Percentiles rank a stretch among this genome's conserved stretches.
These are phyloP conservation scores for Malurus splendens DNA, from an alignment of 2,797 vertebrate genomes.

Conservation along the genomic window DNA sequence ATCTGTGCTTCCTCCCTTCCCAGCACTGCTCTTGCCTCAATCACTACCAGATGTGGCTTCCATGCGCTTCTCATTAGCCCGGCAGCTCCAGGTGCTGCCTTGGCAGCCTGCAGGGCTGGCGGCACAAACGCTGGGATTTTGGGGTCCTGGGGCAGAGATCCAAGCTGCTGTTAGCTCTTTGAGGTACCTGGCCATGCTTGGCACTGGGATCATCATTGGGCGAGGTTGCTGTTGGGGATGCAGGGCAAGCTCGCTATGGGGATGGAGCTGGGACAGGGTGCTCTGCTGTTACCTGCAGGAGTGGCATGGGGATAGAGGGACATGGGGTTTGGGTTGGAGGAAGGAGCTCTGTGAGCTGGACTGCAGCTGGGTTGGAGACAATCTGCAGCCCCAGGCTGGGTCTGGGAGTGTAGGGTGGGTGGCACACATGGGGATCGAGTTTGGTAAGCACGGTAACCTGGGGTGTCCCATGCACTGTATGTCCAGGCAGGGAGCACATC, in stretches of 20 bases:
- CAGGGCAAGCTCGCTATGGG: accelerated
- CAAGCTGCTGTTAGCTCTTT: accelerated
- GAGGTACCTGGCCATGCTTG: background rate
- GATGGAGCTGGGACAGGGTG: background rate
- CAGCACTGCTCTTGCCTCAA: constrained; percentile 83
- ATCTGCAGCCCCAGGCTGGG: background rate
- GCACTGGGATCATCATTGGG: accelerated
- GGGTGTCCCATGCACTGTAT: background rate
- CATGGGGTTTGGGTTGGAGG: no score
- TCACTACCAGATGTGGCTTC: constrained; percentile 94
- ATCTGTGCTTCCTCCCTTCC: constrained; percentile 87
- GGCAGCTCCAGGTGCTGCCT: constrained; percentile 66
- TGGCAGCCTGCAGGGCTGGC: constrained; percentile 71
- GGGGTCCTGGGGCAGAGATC: constrained; percentile 51
- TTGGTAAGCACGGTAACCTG: accelerated
- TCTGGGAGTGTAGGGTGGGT: background rate
- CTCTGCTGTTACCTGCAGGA: accelerated
- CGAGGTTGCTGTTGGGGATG: background rate
- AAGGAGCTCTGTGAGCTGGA: background rate
- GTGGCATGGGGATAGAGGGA: background rate
- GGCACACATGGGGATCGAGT: accelerated
- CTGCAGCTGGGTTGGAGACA: background rate
- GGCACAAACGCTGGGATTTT: constrained; percentile 59
- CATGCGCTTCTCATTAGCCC: constrained; percentile 80
- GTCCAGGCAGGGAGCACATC: background rate